Evolutionary conservation across 2,888 invertebrate genomes (phyloP).

Genomic region (Diarsia brunnea): DNA sequence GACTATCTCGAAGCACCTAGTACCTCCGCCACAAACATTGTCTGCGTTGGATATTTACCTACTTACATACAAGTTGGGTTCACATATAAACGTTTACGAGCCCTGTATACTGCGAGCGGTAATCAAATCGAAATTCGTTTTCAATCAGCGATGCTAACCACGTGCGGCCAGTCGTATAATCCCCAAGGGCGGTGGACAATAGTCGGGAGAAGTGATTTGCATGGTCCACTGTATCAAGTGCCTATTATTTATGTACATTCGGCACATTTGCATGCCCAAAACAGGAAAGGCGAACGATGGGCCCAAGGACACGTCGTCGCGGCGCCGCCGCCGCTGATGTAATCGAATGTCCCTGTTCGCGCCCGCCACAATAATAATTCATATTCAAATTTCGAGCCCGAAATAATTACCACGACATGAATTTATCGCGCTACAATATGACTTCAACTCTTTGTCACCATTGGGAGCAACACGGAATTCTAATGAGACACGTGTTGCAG

Average conservation of each 20-base stretch:
- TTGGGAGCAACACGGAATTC: slow-evolving; percentile 68
- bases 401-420: slow-evolving; percentile 80
- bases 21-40: slow-evolving; percentile 54
- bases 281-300: slow-evolving; percentile 73
- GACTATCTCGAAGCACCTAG: slow-evolving; percentile 66
- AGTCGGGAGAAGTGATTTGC: slow-evolving; percentile 86
- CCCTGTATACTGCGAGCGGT: slow-evolving; percentile 73
- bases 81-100: slow-evolving; percentile 73
- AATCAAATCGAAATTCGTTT: slow-evolving; percentile 83
- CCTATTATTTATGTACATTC: slow-evolving; percentile 80
- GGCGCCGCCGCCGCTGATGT: slow-evolving; percentile 86
- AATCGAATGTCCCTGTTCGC: slow-evolving; percentile 79
- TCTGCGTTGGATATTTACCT: slow-evolving; percentile 57
- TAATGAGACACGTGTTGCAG: slow-evolving; percentile 83
- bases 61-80: slow-evolving; percentile 58
- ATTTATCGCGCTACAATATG: slow-evolving; percentile 78
- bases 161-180: slow-evolving; percentile 83
- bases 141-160: slow-evolving; percentile 83
- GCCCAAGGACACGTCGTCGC: slow-evolving; percentile 77
- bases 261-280: slow-evolving; percentile 88
- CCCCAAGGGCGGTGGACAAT: slow-evolving; percentile 88
- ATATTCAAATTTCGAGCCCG: slow-evolving; percentile 83
- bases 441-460: slow-evolving; percentile 75
- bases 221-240: slow-evolving; percentile 79
- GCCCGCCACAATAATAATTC: slow-evolving; percentile 79